phyloP scores from a whole-genome alignment of 2,888 invertebrate species.

The Caenorhabditis sp. region DNA sequence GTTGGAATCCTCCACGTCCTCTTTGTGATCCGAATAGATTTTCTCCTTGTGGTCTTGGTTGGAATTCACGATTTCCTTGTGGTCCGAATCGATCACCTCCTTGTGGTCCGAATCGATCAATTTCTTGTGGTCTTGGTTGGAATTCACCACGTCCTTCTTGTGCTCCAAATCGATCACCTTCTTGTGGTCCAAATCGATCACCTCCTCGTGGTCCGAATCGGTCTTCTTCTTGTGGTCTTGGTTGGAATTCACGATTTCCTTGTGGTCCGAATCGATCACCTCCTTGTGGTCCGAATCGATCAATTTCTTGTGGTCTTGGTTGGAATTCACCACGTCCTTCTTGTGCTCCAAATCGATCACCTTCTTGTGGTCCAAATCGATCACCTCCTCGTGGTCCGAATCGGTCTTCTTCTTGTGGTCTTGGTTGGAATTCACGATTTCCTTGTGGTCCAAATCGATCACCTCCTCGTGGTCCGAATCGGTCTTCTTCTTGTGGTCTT shows the following conservation, averaged over 20 bases:
- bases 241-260: not conserved
- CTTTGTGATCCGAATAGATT: not conserved
- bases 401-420: too few species aligned
- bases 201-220: not conserved
- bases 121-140: not conserved
- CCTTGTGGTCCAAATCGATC: too few species aligned
- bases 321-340: not conserved
- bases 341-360: too few species aligned
- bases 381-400: too few species aligned
- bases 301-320: not conserved
- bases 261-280: not conserved
- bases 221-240: not conserved
- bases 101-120: not conserved
- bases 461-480: too few species aligned
- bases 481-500: too few species aligned
- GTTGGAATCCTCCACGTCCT: not conserved
- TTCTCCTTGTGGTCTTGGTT: not conserved
- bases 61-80: not conserved
- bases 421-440: too few species aligned
- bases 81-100: too few species aligned
- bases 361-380: too few species aligned
- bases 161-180: too few species aligned
- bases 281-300: too few species aligned
- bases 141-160: not conserved
- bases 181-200: not conserved